Evolutionary conservation across 2,888 invertebrate genomes (phyloP), one percentile per base, ranked within the genome.

Genomic region (Ormyrus pomaceus): DNA sequence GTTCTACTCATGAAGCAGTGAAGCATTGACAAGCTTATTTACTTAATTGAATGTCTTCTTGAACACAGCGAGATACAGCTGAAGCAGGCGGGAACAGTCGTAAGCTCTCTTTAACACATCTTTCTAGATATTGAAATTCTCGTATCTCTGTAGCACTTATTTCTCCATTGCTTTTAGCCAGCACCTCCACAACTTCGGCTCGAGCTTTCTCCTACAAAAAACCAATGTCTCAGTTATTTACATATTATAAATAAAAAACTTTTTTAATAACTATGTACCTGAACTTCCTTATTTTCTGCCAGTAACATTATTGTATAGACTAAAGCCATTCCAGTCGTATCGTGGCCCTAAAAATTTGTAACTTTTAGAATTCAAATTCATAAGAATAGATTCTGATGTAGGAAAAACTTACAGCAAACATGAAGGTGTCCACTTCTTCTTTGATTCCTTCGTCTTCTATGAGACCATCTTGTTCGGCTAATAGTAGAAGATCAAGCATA

Each of bases 61-160:
- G 91, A 62, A 94, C 86, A 62, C 87, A 89, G 81, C 95, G 92
- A 5, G 93, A 92, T 84, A 95, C 92, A 84, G 94, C 92, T 50
- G 94, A 94, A 8, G 95, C 94, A 84, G 94, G 94, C 0, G 95
- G 95, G 84, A 93, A 94, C 8, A 95, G 87, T 70, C 95, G 89
- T 73, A 95, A 85, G 0, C 94, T 92, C 87, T 95, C 95, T 87
- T 95, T 95, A 68, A 95, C 93, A 83, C 94, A 95, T 84, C 93
- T 93, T 84, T 95, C 95, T 82, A 95, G 91, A 85, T 94, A 95
- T 79, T 92, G 92, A 93, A 95, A 93, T 78, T 93, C 92, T 82
- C 93, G 89, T 11, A 95, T 88, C 84, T 94, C 94, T 59, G 93
- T 92, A 3, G 91, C 92, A 1, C 92, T 91, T 0, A 92, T 87